Conservation (phyloP, 92 coral and sea anemone genomes). For the Bergia sp. region DNA sequence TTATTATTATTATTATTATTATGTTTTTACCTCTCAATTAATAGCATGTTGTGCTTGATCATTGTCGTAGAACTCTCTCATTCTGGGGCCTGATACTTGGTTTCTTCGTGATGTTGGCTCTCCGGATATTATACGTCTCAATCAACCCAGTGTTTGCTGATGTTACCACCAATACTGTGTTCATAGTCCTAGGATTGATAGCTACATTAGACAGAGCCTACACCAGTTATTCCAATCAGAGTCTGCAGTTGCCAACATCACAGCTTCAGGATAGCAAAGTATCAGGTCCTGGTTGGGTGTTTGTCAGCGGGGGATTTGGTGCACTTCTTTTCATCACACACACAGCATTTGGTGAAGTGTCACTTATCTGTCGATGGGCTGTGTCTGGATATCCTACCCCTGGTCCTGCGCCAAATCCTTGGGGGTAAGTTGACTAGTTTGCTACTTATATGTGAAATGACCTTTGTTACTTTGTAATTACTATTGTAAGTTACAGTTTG, state of each 20-base stretch:
- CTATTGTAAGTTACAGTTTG: no score
- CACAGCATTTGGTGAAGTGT: conserved; percentile 90
- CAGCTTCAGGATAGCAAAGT: conserved; percentile 59
- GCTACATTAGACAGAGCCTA: conserved; percentile 79
- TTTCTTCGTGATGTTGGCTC: conserved; percentile 73
- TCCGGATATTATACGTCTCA: conserved; percentile 77
- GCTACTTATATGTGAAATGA: not conserved
- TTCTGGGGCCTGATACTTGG: conserved; percentile 97
- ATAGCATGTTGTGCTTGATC: not conserved
- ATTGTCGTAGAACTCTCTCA: conserved; percentile 74
- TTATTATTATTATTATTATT: not conserved
- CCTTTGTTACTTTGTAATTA: no score
- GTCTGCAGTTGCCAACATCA: conserved; percentile 45
- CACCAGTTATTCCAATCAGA: conserved; percentile 71
- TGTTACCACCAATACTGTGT: conserved; percentile 66
- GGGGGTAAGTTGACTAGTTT: conserved; percentile 81
- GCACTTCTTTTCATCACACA: conserved; percentile 88
- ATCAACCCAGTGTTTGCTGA: conserved; percentile 94
- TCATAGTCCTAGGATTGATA: conserved; percentile 67
- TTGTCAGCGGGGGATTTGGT: conserved; percentile 86
- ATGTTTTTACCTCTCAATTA: no score
- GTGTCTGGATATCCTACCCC: conserved; percentile 84
- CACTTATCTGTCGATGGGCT: conserved; percentile 94
- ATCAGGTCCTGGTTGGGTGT: conserved; percentile 81
- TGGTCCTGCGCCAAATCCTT: conserved; percentile 92